Base-by-base conservation (phyloP, 2,113 vertebrate species). In the Odontophorus gujanensis region DNA sequence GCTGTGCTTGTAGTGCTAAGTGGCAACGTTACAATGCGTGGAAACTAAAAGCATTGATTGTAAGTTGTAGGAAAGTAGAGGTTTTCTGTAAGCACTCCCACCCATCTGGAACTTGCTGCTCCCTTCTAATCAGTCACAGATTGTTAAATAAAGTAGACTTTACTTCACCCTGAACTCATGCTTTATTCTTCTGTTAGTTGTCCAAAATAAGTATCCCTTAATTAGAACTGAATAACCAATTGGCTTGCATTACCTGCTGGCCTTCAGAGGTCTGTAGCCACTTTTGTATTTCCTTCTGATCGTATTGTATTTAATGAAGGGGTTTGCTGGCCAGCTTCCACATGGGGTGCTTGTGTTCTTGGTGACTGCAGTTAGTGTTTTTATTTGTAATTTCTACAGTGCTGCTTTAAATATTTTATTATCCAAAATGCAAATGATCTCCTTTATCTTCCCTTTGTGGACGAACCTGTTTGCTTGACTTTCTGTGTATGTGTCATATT, bases 41-140 rank as follows among this genome's bases (percentile, higher is more conserved):
- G 87, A 90, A 94, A 81, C 90, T 40, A 88, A 93, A 95, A 94
- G 92, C 90, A 81, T 32, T 91, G 94, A 90, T 95, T 96, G 76
- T 90, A 62, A 95, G 80, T 92, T 88, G 87, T 75, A 88, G 76
- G 81, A 88, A 95, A 97, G 92, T 91, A 96, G 76, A 91, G 75
- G 25, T 12, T 95, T 81, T 95, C 92, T 93, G 65, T 88, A 66
- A 94, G 91, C 80, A 62, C 92, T 97, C 96, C 95, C 91, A 96
- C 94, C 94, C 93, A 90, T 95, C 87, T 97, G 92, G 92, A 94
- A 95, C 82, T 97, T 94, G 93, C 94, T 94, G 76, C 93, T 95
- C 95, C 95, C 85, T 96, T 95, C 85, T 94, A 96, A 97, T 97
- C 93, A 96, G 92, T 91, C 82, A 88, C 93, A 97, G 90, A 94